Percentiles rank a stretch among this genome's conserved stretches.
These are phyloP conservation scores for Galaxias olidus DNA, from an alignment of 2,797 vertebrate species.

Conservation along the genomic window DNA sequence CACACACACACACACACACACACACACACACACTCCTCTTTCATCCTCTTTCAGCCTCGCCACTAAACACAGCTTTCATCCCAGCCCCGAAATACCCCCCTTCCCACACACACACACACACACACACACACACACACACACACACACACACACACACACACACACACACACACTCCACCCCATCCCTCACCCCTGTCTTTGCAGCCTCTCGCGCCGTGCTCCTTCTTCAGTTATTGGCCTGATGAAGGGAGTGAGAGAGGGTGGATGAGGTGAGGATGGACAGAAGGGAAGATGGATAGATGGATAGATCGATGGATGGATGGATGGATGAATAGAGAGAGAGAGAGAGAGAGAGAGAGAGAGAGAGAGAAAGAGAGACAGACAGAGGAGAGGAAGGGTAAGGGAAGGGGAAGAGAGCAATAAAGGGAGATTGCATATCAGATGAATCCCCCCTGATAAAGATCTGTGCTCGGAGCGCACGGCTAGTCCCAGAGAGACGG, in stretches of 20 bases:
- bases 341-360: background rate
- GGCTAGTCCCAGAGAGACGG: constrained; percentile 9
- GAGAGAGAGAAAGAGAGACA: constrained; percentile 5
- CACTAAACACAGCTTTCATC: constrained; percentile 5
- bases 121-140: too few species aligned
- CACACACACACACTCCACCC: too few species aligned
- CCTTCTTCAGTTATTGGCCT: background rate
- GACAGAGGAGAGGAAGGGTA: background rate
- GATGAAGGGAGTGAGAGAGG: background rate
- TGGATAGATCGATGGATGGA: constrained; percentile 12
- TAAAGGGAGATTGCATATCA: constrained; percentile 36
- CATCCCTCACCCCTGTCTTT: too few species aligned
- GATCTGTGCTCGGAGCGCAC: constrained; percentile 60
- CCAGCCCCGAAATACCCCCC: background rate
- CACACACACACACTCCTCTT: too few species aligned
- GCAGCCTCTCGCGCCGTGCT: too few species aligned
- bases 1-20: too few species aligned
- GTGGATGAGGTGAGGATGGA: too few species aligned
- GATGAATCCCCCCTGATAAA: constrained; percentile 73
- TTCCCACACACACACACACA: too few species aligned
- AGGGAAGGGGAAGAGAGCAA: background rate
- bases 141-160: too few species aligned
- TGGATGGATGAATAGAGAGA: constrained; percentile 2
- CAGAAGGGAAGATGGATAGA: background rate
- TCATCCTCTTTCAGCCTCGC: background rate